These are phyloP conservation scores for Chiloscyllium punctatum DNA, from an alignment of 2,797 vertebrate genomes.

Conservation along the genomic window DNA sequence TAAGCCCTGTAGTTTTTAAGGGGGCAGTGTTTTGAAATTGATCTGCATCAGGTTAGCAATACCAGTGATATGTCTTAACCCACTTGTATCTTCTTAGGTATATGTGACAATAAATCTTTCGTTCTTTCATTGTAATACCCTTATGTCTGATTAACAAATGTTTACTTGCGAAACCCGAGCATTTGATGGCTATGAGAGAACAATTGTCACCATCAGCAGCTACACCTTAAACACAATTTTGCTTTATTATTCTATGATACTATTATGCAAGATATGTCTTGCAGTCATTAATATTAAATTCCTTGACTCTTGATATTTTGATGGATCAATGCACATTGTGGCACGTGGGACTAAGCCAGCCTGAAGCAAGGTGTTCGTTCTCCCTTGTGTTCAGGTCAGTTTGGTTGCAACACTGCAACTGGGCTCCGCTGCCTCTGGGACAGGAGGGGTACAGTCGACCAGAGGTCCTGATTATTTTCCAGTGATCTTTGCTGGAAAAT, in stretches of 20 bases:
- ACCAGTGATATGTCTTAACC: neutral
- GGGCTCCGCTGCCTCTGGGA: neutral
- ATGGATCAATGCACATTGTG: neutral
- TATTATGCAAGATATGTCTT: neutral
- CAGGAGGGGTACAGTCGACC: neutral
- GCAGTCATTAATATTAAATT: neutral
- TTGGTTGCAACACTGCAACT: neutral
- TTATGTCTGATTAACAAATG: neutral
- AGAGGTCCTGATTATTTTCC: neutral
- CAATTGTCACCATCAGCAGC: neutral
- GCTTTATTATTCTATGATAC: neutral
- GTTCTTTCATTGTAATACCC: neutral
- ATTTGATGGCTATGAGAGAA: neutral
- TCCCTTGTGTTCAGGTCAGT: neutral
- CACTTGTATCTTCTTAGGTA: neutral
- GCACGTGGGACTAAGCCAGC: neutral
- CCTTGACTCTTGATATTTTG: neutral
- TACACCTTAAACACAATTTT: neutral
- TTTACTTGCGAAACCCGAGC: neutral
- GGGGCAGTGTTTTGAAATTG: neutral
- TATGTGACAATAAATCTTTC: neutral
- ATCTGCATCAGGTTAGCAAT: neutral
- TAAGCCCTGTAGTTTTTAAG: neutral
- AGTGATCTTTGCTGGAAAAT: neutral
- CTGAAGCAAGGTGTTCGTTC: neutral